Conservation (phyloP, 2,113 vertebrate species). For the Ageneiosus marmoratus region DNA sequence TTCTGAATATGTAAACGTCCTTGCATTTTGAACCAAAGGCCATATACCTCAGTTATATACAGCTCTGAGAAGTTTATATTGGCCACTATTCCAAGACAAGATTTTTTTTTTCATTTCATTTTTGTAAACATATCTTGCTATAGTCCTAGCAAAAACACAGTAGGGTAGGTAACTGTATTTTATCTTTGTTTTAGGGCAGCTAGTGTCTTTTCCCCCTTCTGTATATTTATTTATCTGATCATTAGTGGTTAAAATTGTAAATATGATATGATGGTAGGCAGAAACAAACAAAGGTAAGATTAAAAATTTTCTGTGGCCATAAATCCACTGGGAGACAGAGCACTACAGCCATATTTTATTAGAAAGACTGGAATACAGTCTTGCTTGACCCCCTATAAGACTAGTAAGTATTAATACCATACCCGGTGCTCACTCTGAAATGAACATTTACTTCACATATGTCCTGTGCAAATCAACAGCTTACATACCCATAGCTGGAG, state of each 20-base stretch:
- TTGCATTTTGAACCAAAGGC: not conserved
- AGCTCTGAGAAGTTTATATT: not conserved
- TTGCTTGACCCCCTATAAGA: slow-evolving; percentile 52
- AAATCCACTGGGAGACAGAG: slow-evolving; percentile 43
- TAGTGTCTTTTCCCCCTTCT: slow-evolving; percentile 12
- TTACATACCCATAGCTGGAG: not conserved
- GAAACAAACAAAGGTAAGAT: slow-evolving; percentile 41
- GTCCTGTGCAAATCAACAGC: not conserved
- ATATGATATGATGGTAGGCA: not conserved
- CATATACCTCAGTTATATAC: not conserved
- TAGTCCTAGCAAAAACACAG: not conserved
- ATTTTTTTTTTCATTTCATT: too few relatives aligned
- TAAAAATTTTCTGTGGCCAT: slow-evolving; percentile 33
- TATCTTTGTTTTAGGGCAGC: not conserved
- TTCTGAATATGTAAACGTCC: too few relatives aligned
- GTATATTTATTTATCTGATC: slow-evolving; percentile 52
- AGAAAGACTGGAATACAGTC: slow-evolving; percentile 58
- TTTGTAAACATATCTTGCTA: too few relatives aligned
- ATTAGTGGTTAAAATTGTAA: slow-evolving; percentile 51
- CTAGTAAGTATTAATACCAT: slow-evolving; percentile 67
- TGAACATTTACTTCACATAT: not conserved
- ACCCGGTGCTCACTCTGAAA: not conserved
- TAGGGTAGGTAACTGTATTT: not conserved
- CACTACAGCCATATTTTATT: slow-evolving; percentile 59
- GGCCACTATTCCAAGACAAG: not conserved